Evolutionary conservation across 2,797 vertebrate genomes (phyloP).

Genomic region (Ctenosaura bakeri): DNA sequence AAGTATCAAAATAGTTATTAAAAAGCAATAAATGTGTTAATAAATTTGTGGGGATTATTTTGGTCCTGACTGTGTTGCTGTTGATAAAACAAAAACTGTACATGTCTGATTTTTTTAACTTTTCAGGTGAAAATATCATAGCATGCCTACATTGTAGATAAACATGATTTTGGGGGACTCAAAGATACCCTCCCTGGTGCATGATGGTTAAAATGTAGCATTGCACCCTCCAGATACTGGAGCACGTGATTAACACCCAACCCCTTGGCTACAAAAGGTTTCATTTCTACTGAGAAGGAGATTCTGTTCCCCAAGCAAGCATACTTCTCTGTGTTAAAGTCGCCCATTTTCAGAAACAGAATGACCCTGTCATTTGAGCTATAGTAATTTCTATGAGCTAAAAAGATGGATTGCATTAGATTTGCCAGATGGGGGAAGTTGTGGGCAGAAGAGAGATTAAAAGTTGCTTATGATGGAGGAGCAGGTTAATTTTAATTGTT

Average conservation of each 20-base stretch:
- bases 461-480: not conserved
- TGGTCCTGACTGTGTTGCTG: too few relatives aligned
- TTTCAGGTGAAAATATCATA: too few relatives aligned
- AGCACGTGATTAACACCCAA: not conserved
- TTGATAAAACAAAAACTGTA: too few relatives aligned
- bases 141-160: too few relatives aligned
- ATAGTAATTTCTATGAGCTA: not conserved
- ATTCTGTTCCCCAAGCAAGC: not conserved
- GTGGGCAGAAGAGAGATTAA: not conserved
- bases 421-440: not conserved
- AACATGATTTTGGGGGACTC: too few relatives aligned
- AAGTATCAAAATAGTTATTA: too few relatives aligned
- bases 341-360: conserved; percentile 2
- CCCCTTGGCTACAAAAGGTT: not conserved
- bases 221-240: not conserved
- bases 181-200: too few relatives aligned
- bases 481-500: not conserved
- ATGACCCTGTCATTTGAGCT: not conserved
- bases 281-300: conserved; percentile 13
- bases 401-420: not conserved
- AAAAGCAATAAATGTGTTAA: too few relatives aligned
- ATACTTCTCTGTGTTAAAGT: not conserved
- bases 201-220: not conserved
- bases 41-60: too few relatives aligned
- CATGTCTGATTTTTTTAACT: too few relatives aligned